These are phyloP conservation scores for Lasioglossum zephyrum DNA, from an alignment of 2,888 invertebrate species.

Conservation along the genomic window DNA sequence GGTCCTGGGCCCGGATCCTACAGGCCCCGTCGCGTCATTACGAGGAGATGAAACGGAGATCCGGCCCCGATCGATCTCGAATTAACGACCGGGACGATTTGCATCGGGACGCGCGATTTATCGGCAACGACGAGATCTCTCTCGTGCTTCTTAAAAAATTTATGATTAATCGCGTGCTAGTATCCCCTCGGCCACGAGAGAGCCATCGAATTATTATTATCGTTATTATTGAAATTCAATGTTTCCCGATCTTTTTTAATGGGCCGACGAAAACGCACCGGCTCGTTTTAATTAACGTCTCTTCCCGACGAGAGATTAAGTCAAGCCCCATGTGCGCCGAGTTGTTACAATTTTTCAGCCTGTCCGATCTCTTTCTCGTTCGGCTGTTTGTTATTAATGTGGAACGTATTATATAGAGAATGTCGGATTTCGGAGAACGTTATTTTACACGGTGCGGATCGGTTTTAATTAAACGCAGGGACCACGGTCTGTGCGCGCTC, in stretches of 20 bases:
- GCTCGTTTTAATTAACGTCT: not conserved
- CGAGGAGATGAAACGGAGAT: conserved; percentile 19
- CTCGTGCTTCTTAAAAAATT: too few species aligned
- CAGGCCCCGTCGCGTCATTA: conserved; percentile 16
- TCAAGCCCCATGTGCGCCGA: not conserved
- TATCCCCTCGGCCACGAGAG: not conserved
- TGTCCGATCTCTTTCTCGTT: not conserved
- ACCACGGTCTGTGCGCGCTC: not conserved
- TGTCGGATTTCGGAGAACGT: not conserved
- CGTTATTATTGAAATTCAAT: not conserved
- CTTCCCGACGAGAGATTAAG: not conserved
- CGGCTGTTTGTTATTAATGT: not conserved
- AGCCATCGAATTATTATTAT: not conserved
- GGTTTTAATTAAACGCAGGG: not conserved
- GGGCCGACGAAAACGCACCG: not conserved
- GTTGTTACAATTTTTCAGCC: not conserved
- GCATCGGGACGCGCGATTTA: conserved; percentile 27
- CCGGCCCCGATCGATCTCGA: conserved; percentile 23
- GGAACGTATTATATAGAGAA: not conserved
- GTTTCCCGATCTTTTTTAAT: not conserved
- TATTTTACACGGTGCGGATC: not conserved
- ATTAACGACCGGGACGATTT: conserved; percentile 30
- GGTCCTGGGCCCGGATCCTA: not conserved
- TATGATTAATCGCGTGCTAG: conserved; percentile 6
- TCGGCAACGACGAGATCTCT: conserved; percentile 11